Base-by-base conservation (phyloP, 1,140 invertebrate genomes). In the Lasioglossum albipes region DNA sequence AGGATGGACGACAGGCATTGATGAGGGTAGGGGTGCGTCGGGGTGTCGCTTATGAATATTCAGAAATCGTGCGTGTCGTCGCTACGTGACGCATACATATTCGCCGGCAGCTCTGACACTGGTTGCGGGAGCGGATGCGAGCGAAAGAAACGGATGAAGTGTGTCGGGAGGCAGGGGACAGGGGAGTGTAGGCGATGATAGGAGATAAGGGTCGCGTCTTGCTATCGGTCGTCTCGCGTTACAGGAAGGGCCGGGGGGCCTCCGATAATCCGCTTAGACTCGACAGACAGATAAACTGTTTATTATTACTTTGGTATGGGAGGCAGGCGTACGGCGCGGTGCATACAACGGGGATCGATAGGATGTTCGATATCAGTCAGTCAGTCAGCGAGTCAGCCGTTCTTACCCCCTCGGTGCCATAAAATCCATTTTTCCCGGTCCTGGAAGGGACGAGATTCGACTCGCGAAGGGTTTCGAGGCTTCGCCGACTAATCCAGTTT, bases 231-330 rank as follows among this genome's bases (percentile, higher is more conserved):
- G 75, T 87, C 85, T 89, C 84, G 81, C 18, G 83, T 88, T 85
- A 86, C 84, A 68, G 67, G 72, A 73, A 66, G 74, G 78, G 76
- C 76, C 71, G 52, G 13, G 57, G 20, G 57, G 7, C 57, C 72
- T 57, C 61, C 79, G 86, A 84, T 89, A 90, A 90, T 90, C 89
- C 88, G 86, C 86, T 89, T 85, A 84, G n/a, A 61, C 85, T 81
- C 82, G 80, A 84, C 81, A 72, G 76, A 84, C 76, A 83, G 88
- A 90, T 90, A 90, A 90, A 89, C 89, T 87, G 89, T 90, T 90
- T 89, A 89, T 90, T 89, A 90, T 89, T 90, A 87, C 86, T 88
- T 20, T 16, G 68, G 61, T 80, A 79, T 67, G 57, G 36, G 61
- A 12, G 10, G 5, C 22, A 20, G 36, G 20, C 9, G 13, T 49